These are phyloP conservation scores for Liolophura sinensis DNA, from an alignment of 1,140 invertebrate genomes.

Conservation along the genomic window DNA sequence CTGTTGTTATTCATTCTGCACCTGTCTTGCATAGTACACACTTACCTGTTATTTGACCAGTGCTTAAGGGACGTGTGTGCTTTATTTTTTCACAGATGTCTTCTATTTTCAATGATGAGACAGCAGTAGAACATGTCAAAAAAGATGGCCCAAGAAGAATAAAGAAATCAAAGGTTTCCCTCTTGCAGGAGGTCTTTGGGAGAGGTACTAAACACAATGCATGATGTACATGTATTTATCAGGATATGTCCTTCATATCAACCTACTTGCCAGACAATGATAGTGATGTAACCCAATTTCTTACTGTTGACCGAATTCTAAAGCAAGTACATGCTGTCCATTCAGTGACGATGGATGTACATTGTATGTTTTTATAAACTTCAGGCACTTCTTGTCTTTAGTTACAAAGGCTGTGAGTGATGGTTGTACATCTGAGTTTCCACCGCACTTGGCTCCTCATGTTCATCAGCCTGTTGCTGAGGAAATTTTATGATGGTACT, in stretches of 20 bases:
- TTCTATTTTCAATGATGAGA: slow-evolving; percentile 82
- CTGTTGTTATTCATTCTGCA: no score
- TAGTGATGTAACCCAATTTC: no score
- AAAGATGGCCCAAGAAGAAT: slow-evolving; percentile 70
- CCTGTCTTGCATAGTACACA: no score
- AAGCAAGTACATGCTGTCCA: no score
- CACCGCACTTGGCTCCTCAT: neutral
- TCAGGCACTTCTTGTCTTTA: no score
- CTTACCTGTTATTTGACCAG: neutral
- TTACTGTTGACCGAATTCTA: no score
- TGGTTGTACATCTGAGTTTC: no score
- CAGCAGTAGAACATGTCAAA: slow-evolving; percentile 77
- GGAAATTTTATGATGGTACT: no score
- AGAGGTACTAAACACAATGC: slow-evolving; percentile 57
- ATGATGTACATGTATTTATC: neutral
- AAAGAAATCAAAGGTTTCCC: slow-evolving; percentile 69
- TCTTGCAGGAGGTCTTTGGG: slow-evolving; percentile 81
- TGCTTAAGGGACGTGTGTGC: neutral
- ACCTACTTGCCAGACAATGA: no score
- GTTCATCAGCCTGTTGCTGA: neutral
- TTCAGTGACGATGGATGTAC: no score
- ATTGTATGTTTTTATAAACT: no score
- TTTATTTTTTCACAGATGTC: slow-evolving; percentile 42
- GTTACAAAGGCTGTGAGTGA: no score
- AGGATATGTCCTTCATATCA: neutral